Conservation (phyloP, 92 coral and sea anemone species). For the Umimayanthus chanpuru region DNA sequence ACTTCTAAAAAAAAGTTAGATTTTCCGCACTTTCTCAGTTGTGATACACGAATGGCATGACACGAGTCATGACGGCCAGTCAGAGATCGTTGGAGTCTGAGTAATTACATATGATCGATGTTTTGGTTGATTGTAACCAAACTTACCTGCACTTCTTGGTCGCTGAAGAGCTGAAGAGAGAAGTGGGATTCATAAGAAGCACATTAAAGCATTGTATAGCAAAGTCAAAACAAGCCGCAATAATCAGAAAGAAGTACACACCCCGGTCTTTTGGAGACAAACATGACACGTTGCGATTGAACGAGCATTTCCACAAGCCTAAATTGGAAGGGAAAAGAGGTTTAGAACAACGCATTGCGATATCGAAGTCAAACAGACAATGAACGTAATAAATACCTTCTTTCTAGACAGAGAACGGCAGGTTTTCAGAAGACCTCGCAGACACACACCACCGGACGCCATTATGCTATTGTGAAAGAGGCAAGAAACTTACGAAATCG, state of each 20-base stretch:
- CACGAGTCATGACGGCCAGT: too few relatives aligned
- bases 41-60: too few relatives aligned
- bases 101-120: too few relatives aligned
- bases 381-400: background rate
- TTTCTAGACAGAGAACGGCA: slow-evolving; percentile 23
- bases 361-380: background rate
- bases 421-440: slow-evolving; percentile 19
- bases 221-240: background rate
- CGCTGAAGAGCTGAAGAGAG: slow-evolving; percentile 14
- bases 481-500: background rate
- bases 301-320: slow-evolving; percentile 4
- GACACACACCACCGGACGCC: slow-evolving; percentile 37
- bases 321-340: background rate
- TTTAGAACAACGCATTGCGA: background rate
- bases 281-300: slow-evolving; percentile 38
- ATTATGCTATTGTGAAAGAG: slow-evolving; percentile 24
- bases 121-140: background rate
- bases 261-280: slow-evolving; percentile 39
- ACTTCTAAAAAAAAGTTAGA: too few relatives aligned
- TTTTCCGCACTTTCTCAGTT: too few relatives aligned
- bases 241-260: background rate
- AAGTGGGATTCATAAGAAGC: background rate
- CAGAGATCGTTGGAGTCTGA: background rate
- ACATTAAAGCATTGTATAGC: background rate
- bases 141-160: slow-evolving; percentile 39